phyloP scores from a whole-genome alignment of 2,797 vertebrate species.

The Epinephelus coioides region DNA sequence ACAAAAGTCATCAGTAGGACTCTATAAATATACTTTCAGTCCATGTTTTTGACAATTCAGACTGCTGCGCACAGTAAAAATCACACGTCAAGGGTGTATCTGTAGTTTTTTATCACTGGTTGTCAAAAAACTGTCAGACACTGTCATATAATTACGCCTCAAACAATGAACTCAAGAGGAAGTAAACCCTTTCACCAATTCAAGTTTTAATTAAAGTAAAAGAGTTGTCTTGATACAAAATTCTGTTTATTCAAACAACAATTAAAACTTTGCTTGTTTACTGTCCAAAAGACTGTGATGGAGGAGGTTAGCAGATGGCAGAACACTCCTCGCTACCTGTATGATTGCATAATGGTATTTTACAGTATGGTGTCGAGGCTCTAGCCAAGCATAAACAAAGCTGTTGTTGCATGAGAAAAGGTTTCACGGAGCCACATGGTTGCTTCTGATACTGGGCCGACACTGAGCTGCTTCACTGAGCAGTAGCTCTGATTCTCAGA shows the following conservation, averaged over 20 bases:
- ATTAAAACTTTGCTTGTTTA: conserved; percentile 20
- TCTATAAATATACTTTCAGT: neutral
- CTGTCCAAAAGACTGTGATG: conserved; percentile 20
- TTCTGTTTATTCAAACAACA: neutral
- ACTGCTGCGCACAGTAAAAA: neutral
- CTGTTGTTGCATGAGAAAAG: conserved; percentile 71
- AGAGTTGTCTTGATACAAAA: neutral
- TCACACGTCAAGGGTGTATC: neutral
- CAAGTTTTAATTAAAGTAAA: neutral
- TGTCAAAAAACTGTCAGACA: neutral
- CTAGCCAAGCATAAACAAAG: conserved; percentile 73
- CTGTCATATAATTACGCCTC: neutral
- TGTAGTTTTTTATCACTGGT: neutral
- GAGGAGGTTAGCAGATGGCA: conserved; percentile 34
- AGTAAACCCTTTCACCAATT: neutral
- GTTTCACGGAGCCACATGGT: conserved; percentile 61
- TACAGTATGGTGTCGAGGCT: conserved; percentile 62
- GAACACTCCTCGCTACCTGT: conserved; percentile 45
- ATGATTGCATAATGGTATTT: conserved; percentile 66
- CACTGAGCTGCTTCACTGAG: conserved; percentile 66
- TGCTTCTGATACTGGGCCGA: conserved; percentile 64
- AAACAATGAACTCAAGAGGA: neutral
- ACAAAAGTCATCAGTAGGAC: neutral
- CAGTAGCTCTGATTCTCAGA: conserved; percentile 52
- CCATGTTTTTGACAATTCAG: neutral